Conservation (phyloP, 2,888 invertebrate species). For the Bellardia pandia region DNA sequence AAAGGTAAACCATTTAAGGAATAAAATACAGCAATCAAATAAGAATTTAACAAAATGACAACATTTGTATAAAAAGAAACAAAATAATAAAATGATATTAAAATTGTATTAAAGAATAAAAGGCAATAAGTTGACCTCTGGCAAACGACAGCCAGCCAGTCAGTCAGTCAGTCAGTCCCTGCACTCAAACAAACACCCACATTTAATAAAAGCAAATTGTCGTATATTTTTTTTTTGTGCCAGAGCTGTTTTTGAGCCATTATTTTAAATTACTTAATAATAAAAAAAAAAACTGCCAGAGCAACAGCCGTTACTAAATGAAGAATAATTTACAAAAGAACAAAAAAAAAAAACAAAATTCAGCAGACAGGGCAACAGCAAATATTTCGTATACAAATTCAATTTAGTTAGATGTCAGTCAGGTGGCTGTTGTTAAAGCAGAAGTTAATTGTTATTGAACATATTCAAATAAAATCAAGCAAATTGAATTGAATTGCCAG, state of each 20-base stretch:
- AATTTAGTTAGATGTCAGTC: constrained; percentile 13
- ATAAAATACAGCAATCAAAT: constrained; percentile 32
- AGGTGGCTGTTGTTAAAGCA: constrained; percentile 7
- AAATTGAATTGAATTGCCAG: background rate
- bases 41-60: background rate
- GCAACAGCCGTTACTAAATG: constrained; percentile 33
- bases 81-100: background rate
- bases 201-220: constrained; percentile 63
- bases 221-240: background rate
- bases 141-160: constrained; percentile 25
- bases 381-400: background rate
- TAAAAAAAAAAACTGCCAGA: constrained; percentile 20
- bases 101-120: constrained; percentile 41
- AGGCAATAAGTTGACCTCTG: constrained; percentile 57
- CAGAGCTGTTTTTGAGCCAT: background rate
- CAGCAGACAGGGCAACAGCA: background rate
- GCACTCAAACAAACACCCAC: constrained; percentile 50
- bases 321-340: constrained; percentile 28
- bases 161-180: constrained; percentile 1
- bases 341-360: background rate
- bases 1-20: constrained; percentile 47
- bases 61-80: background rate
- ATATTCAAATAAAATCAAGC: constrained; percentile 1
- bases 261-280: constrained; percentile 38
- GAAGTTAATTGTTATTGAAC: constrained; percentile 36